Evolutionary conservation across 2,888 invertebrate species (phyloP).

Genomic region (Elmis aenea): DNA sequence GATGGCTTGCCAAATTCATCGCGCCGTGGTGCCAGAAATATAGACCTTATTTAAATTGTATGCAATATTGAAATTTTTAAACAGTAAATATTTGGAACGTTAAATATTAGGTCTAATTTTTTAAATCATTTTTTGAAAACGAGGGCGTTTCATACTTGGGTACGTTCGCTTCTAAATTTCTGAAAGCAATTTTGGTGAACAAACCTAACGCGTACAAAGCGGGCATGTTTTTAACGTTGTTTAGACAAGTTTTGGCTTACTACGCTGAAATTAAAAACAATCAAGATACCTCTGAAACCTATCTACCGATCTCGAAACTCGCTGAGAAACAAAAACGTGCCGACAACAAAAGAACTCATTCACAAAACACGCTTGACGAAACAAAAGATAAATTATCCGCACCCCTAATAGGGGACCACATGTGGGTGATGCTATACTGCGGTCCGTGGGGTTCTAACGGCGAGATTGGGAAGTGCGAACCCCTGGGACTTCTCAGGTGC

Average conservation of each 20-base stretch:
- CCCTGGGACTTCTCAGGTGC: slow-evolving; percentile 35
- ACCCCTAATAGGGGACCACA: slow-evolving; percentile 31
- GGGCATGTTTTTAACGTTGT: too few species aligned
- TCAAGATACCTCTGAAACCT: slow-evolving; percentile 11
- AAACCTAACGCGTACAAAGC: too few species aligned
- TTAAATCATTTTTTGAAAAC: too few species aligned
- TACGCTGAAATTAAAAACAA: slow-evolving; percentile 14
- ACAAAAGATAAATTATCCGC: slow-evolving; percentile 40
- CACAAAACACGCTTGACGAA: slow-evolving; percentile 32
- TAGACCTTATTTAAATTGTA: too few species aligned
- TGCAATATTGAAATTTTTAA: too few species aligned
- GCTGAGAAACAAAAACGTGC: slow-evolving; percentile 33
- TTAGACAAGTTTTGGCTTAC: slow-evolving; percentile 10
- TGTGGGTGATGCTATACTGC: slow-evolving; percentile 21
- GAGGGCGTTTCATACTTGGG: too few species aligned
- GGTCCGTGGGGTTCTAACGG: slow-evolving; percentile 15
- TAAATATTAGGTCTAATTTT: too few species aligned
- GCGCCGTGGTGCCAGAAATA: too few species aligned
- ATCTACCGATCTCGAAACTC: slow-evolving; percentile 26
- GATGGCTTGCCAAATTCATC: too few species aligned
- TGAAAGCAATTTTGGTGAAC: too few species aligned
- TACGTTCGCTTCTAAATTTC: too few species aligned
- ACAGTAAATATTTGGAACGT: too few species aligned
- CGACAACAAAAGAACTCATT: slow-evolving; percentile 34
- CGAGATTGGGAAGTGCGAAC: slow-evolving; percentile 19